Conservation (phyloP, 1,140 invertebrate genomes). For the Eriosoma lanigerum region DNA sequence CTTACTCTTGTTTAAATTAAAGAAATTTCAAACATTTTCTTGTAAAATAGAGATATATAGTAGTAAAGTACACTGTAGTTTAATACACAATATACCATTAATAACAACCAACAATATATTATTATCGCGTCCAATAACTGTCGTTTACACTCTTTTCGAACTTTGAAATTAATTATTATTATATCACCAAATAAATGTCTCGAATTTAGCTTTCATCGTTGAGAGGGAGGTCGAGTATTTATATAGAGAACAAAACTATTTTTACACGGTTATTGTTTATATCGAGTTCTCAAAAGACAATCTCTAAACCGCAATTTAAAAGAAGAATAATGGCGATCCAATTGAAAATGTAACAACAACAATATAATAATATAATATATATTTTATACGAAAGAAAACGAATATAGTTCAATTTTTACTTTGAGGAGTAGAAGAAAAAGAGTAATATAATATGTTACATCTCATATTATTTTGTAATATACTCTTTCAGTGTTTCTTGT, state of each 20-base stretch:
- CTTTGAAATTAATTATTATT: conserved; percentile 14
- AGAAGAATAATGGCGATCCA: not conserved
- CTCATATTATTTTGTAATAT: not conserved
- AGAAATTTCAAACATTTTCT: not conserved
- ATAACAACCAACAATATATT: conserved; percentile 16
- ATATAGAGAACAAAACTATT: no score
- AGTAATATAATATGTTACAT: no score
- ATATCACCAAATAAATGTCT: conserved; percentile 24
- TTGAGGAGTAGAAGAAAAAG: no score
- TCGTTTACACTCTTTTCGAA: conserved; percentile 20
- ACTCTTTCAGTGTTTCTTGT: not conserved
- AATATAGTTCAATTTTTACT: not conserved
- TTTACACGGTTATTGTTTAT: not conserved
- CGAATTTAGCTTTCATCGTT: not conserved
- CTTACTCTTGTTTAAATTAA: not conserved
- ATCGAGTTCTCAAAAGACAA: not conserved
- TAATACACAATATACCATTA: not conserved
- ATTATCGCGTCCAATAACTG: conserved; percentile 6
- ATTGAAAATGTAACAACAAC: not conserved
- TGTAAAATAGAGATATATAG: no score
- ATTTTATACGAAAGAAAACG: not conserved
- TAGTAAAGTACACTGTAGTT: no score
- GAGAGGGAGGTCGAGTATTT: no score
- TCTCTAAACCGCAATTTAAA: not conserved
- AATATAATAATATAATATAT: not conserved